Evolutionary conservation across 2,113 vertebrate genomes (phyloP).

Genomic region (Agapornis roseicollis): DNA sequence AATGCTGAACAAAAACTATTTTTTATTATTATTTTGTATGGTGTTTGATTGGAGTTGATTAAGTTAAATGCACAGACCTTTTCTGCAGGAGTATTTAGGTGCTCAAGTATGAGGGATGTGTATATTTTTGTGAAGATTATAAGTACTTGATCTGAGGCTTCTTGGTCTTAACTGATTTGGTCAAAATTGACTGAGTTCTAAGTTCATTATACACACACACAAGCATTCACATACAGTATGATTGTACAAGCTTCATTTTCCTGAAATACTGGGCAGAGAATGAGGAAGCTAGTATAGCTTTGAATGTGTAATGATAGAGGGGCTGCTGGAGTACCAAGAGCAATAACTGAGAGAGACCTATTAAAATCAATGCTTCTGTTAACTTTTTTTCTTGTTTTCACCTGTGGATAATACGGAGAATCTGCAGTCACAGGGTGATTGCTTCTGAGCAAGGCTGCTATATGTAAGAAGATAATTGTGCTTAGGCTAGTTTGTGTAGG

Average conservation of each 20-base stretch:
- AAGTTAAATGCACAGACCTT: neutral
- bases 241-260: neutral
- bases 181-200: neutral
- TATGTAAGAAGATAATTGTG: neutral
- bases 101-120: fast-evolving
- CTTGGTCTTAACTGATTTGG: neutral
- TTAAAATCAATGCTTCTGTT: neutral
- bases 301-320: neutral
- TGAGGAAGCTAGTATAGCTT: neutral
- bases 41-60: neutral
- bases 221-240: neutral
- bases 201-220: neutral
- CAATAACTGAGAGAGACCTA: neutral
- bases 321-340: neutral
- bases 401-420: neutral
- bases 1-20: neutral
- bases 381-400: neutral
- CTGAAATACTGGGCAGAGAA: neutral
- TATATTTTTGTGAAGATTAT: neutral
- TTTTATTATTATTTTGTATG: neutral
- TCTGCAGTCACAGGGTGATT: neutral
- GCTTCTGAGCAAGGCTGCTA: neutral
- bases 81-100: neutral
- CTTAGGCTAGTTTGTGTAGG: neutral
- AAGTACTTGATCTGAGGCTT: neutral